These are phyloP conservation scores for Anoura caudifer DNA, from an alignment of 2,113 vertebrate genomes.

Conservation along the genomic window DNA sequence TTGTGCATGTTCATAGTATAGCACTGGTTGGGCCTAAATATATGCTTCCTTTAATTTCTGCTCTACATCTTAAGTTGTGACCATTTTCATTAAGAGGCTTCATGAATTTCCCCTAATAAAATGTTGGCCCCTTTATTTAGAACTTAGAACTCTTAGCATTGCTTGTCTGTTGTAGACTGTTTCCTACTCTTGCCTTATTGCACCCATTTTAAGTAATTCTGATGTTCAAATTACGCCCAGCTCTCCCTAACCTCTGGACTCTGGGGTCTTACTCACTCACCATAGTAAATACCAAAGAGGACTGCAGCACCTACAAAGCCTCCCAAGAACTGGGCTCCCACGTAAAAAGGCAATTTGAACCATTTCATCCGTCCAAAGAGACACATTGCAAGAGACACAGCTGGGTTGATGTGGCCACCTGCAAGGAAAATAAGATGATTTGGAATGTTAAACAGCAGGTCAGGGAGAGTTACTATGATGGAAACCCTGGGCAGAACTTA, in stretches of 20 bases:
- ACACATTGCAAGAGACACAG: conserved; percentile 95
- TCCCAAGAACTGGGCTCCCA: conserved; percentile 90
- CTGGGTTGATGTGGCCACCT: conserved; percentile 98
- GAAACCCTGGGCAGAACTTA: not conserved
- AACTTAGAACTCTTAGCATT: not conserved
- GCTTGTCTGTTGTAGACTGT: not conserved
- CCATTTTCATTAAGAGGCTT: not conserved
- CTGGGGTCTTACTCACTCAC: conserved; percentile 82
- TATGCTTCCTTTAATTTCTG: not conserved
- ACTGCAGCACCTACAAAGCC: conserved; percentile 90
- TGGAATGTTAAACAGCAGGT: not conserved
- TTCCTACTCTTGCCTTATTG: not conserved
- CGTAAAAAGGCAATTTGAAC: conserved; percentile 93
- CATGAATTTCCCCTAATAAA: not conserved
- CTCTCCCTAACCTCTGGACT: not conserved
- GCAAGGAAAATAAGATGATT: conserved; percentile 62
- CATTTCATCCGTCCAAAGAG: conserved; percentile 90
- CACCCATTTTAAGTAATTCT: not conserved
- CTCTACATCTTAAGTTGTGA: not conserved
- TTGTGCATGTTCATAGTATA: not conserved
- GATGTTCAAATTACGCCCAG: not conserved
- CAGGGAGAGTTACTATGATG: not conserved
- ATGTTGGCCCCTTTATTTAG: not conserved
- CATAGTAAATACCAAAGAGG: conserved; percentile 92
- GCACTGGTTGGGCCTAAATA: not conserved